A percentile compares a stretch with the other conserved stretches of the same genome.
Evolutionary conservation across 2,113 vertebrate species (phyloP).

Genomic region (Pygoscelis antarcticus): DNA sequence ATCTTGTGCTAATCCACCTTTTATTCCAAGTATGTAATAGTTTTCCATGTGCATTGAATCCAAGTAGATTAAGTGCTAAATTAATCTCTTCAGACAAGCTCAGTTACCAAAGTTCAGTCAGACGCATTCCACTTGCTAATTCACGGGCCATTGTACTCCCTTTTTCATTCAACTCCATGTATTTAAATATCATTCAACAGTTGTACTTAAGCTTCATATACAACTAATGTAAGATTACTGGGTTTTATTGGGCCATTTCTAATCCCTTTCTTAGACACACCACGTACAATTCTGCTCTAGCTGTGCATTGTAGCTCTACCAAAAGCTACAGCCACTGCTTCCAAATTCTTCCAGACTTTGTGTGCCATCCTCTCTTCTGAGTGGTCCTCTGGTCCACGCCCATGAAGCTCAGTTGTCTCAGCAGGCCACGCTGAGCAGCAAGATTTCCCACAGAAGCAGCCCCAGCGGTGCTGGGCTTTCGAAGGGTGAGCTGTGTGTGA

Average conservation of each 20-base stretch:
- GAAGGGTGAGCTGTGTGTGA: neutral
- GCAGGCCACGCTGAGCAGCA: neutral
- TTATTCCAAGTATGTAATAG: neutral
- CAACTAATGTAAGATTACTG: neutral
- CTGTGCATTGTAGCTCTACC: neutral
- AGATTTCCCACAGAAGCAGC: neutral
- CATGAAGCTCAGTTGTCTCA: neutral
- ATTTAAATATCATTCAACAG: neutral
- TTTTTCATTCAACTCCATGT: neutral
- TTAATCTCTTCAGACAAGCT: neutral
- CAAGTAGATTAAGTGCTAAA: neutral
- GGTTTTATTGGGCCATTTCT: neutral
- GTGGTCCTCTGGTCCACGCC: neutral
- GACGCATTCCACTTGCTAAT: neutral
- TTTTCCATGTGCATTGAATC: neutral
- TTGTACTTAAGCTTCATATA: neutral
- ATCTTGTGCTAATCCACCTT: neutral
- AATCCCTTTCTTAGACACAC: neutral
- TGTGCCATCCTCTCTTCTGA: neutral
- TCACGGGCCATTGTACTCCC: neutral
- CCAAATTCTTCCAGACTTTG: neutral
- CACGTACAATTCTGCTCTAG: neutral
- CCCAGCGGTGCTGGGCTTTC: neutral
- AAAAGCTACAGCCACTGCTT: neutral
- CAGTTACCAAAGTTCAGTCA: neutral